Base-by-base conservation (phyloP, 92 coral and sea anemone genomes). In the Epizoanthus ramosus region DNA sequence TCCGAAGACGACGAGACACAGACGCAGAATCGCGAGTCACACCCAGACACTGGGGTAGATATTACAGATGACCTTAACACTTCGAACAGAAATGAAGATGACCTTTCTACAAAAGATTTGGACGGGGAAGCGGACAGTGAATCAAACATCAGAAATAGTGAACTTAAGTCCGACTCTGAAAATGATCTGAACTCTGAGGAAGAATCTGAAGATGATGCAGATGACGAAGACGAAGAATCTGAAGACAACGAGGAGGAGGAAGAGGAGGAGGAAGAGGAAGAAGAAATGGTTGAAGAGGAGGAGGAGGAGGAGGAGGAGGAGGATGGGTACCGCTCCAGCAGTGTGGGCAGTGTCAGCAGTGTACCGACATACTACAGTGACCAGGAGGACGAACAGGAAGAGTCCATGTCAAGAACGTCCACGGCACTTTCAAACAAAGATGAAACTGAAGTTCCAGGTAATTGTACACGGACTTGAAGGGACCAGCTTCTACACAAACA, bases 331-430 rank as follows among this genome's bases (percentile, higher is more conserved):
- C 88, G 84, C 54, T 71, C 80, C 16, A 90, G 92, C n/a, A 95
- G 95, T 39, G 80, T 88, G 16, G 95, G 81, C 0, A 93, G 94
- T 72, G 63, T 79, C 21, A 92, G 92, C 61, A 93, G 97, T 59
- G 90, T 89, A 16, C 91, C 91, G 0, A 93, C 97, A 0, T 69
- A 60, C 57, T 88, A 74, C 56, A 90, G 89, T 63, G 87, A 80
- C 14, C 71, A 80, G 23, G 94, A 91, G 28, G 68, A 5, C 22
- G 87, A 83, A 43, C 81, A 52, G 5, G 83, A 58, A n/a, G 87
- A 81, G 15, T 19, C 84, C 21, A 39, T 47, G 14, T 81, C 86
- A 35, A 84, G 73, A 71, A 43, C 81, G 10, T 21, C 84, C 1
- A 75, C 80, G 13, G 87, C 71, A 8, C 35, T 67, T 19, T 33